phyloP scores from a whole-genome alignment of 2,888 invertebrate genomes.

The Anarsia innoxiella region DNA sequence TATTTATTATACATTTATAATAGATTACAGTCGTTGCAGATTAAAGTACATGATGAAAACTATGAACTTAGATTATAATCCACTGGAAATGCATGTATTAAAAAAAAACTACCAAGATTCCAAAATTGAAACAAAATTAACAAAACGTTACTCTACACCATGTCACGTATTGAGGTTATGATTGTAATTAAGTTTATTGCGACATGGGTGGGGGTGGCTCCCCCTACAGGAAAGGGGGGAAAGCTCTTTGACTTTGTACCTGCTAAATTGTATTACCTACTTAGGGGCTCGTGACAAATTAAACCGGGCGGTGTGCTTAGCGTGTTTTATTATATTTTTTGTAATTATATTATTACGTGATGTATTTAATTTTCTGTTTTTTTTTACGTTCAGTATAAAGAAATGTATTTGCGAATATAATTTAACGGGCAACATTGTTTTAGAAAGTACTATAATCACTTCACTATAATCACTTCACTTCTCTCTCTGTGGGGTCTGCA shows the following conservation, averaged over 20 bases:
- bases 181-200: constrained; percentile 68
- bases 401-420: too few species aligned
- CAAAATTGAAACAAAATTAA: neutral
- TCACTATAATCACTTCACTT: too few species aligned
- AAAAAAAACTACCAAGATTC: too few species aligned
- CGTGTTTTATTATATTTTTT: neutral
- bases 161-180: constrained; percentile 57
- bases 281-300: constrained; percentile 35
- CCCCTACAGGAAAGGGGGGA: constrained; percentile 15
- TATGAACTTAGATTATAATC: too few species aligned
- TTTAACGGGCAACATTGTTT: too few species aligned
- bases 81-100: too few species aligned
- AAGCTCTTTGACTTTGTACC: constrained; percentile 59
- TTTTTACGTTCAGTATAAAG: too few species aligned
- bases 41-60: too few species aligned
- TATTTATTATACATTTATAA: too few species aligned
- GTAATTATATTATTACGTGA: constrained; percentile 2
- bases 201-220: constrained; percentile 19
- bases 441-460: too few species aligned
- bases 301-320: neutral
- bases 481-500: too few species aligned
- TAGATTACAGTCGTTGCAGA: too few species aligned
- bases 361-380: neutral
- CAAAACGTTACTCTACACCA: neutral
- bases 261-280: constrained; percentile 57